These are phyloP conservation scores for Oxygymnocypris stewartii DNA, from an alignment of 2,113 vertebrate species.

Conservation along the genomic window DNA sequence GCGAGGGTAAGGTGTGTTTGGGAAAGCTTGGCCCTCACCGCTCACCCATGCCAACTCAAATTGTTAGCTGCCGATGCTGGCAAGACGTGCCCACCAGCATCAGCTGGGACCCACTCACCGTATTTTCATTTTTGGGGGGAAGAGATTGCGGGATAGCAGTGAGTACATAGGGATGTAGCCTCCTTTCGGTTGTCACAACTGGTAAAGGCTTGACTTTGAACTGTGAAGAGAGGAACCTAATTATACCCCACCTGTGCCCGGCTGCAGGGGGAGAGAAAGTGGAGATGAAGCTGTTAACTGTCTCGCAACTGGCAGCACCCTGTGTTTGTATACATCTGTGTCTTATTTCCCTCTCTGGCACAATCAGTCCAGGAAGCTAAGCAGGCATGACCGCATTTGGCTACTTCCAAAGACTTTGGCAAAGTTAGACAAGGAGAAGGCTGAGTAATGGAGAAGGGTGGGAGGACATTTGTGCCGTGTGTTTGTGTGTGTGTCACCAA, in stretches of 20 bases:
- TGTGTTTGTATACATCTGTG: conserved; percentile 99
- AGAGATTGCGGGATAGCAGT: conserved; percentile 54
- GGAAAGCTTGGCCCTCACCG: conserved; percentile 73
- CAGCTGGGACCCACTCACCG: conserved; percentile 69
- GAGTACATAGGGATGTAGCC: conserved; percentile 64
- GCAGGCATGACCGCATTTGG: conserved; percentile 98
- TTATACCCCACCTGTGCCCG: conserved; percentile 97
- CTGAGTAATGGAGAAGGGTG: conserved; percentile 74
- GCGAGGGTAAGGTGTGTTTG: conserved; percentile 71
- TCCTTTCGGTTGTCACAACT: conserved; percentile 79
- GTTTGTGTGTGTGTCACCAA: background rate
- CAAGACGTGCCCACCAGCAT: conserved; percentile 73
- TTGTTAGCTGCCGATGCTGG: conserved; percentile 71
- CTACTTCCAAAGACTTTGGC: conserved; percentile 98
- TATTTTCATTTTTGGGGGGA: conserved; percentile 56
- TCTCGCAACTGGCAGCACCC: conserved; percentile 92
- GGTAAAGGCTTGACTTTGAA: conserved; percentile 90
- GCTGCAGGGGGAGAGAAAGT: conserved; percentile 86
- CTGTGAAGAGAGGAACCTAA: conserved; percentile 83
- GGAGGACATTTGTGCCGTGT: conserved; percentile 55
- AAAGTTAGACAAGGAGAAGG: conserved; percentile 93
- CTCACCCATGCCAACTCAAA: conserved; percentile 82
- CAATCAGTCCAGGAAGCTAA: conserved; percentile 95
- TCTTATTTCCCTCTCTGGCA: conserved; percentile 99
- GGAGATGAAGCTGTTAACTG: conserved; percentile 98